These are phyloP conservation scores for Euzophera pinguis DNA, from an alignment of 2,888 invertebrate genomes.

Conservation along the genomic window DNA sequence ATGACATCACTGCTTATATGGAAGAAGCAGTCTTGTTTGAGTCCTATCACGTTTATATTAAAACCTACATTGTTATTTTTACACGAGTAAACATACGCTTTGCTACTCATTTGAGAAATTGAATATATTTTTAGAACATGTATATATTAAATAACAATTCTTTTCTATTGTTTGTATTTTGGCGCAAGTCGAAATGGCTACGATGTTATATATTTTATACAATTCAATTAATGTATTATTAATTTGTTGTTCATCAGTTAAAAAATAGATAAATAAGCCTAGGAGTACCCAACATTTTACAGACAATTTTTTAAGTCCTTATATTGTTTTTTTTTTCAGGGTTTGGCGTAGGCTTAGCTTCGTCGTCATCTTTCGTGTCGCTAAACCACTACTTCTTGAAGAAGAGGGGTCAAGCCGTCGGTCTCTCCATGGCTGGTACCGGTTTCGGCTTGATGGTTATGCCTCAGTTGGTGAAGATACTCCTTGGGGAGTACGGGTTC, in stretches of 20 bases:
- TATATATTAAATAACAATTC: too few species aligned
- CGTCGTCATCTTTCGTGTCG: constrained; percentile 88
- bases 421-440: constrained; percentile 89
- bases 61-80: background rate
- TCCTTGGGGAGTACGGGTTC: constrained; percentile 83
- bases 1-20: constrained; percentile 8
- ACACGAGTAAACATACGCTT: background rate
- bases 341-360: constrained; percentile 87
- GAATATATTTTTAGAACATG: too few species aligned
- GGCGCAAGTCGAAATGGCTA: too few species aligned
- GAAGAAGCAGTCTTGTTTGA: background rate
- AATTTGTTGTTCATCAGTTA: too few species aligned
- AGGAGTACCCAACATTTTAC: too few species aligned
- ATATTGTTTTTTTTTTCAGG: constrained; percentile 76
- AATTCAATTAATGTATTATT: too few species aligned
- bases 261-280: too few species aligned
- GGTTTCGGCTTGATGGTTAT: constrained; percentile 89
- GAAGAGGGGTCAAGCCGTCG: constrained; percentile 89
- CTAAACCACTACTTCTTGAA: constrained; percentile 88
- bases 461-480: constrained; percentile 85
- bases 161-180: too few species aligned
- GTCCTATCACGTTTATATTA: background rate
- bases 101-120: too few species aligned
- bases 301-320: too few species aligned
- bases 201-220: too few species aligned